Conservation (phyloP, 2,113 vertebrate species). For the Beaufortia kweichowensis region DNA sequence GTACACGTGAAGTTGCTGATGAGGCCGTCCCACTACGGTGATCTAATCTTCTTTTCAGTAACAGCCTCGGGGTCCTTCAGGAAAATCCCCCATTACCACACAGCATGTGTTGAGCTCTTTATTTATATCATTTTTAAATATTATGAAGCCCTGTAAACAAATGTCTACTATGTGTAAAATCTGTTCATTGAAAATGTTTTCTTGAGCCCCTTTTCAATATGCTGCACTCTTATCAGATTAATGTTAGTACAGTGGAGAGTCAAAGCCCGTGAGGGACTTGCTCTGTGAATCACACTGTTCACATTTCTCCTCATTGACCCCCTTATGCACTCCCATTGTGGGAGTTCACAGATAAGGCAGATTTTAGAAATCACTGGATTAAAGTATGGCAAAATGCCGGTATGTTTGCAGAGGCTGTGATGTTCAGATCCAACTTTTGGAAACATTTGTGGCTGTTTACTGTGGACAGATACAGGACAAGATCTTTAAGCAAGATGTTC, state of each 20-base stretch:
- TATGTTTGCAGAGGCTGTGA: constrained; percentile 49
- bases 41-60: constrained; percentile 63
- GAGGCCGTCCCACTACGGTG: constrained; percentile 45
- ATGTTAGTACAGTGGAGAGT: constrained; percentile 62
- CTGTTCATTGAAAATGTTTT: constrained; percentile 84
- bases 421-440: not conserved
- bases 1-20: constrained; percentile 50
- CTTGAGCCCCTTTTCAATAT: constrained; percentile 82
- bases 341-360: not conserved
- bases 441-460: constrained; percentile 8
- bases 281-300: constrained; percentile 23
- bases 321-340: not conserved
- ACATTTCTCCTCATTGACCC: not conserved
- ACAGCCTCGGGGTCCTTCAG: constrained; percentile 58
- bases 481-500: not conserved
- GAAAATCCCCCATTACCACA: constrained; percentile 66
- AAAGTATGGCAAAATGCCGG: constrained; percentile 35
- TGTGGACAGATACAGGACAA: not conserved
- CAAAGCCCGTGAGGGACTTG: constrained; percentile 62
- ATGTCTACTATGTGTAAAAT: constrained; percentile 83
- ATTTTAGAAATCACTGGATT: not conserved
- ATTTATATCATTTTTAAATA: constrained; percentile 79
- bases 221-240: constrained; percentile 80
- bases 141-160: constrained; percentile 81
- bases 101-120: constrained; percentile 80